Evolutionary conservation across 2,888 invertebrate genomes (phyloP).

Genomic region (Camponotus fellah): DNA sequence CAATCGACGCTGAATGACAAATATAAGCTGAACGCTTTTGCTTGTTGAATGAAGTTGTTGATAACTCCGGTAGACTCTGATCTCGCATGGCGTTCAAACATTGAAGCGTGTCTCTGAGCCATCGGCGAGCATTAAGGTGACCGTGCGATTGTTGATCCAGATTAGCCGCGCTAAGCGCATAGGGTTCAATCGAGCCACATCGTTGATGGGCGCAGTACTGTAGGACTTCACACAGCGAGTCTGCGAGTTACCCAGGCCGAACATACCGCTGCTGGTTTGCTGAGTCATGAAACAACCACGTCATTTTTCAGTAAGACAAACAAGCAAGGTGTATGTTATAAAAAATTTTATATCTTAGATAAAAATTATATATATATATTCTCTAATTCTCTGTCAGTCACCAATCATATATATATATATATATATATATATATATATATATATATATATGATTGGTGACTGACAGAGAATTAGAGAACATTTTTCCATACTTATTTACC

Average conservation of each 20-base stretch:
- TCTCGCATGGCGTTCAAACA: constrained; percentile 87
- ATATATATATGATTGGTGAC: neutral
- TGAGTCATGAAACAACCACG: constrained; percentile 65
- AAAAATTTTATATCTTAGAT: constrained; percentile 6
- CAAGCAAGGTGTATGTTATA: constrained; percentile 10
- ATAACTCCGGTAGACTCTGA: neutral
- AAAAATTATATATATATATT: neutral
- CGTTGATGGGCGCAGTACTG: constrained; percentile 96
- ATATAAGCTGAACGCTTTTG: neutral
- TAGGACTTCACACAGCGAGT: constrained; percentile 98
- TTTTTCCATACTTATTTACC: constrained; percentile 88
- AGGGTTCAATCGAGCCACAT: constrained; percentile 94
- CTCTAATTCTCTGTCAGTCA: too few species aligned
- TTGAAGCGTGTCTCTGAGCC: constrained; percentile 96
- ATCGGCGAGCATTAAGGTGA: constrained; percentile 97
- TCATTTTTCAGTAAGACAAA: neutral
- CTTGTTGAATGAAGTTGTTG: constrained; percentile 7
- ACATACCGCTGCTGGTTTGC: constrained; percentile 94
- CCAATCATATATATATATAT: too few species aligned
- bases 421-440: too few species aligned
- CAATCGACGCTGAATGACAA: neutral
- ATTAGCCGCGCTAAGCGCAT: constrained; percentile 96
- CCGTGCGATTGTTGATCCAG: constrained; percentile 97
- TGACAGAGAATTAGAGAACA: neutral
- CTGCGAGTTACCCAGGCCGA: constrained; percentile 98